phyloP scores from a whole-genome alignment of 2,888 invertebrate species.

The Eupithecia subfuscata region DNA sequence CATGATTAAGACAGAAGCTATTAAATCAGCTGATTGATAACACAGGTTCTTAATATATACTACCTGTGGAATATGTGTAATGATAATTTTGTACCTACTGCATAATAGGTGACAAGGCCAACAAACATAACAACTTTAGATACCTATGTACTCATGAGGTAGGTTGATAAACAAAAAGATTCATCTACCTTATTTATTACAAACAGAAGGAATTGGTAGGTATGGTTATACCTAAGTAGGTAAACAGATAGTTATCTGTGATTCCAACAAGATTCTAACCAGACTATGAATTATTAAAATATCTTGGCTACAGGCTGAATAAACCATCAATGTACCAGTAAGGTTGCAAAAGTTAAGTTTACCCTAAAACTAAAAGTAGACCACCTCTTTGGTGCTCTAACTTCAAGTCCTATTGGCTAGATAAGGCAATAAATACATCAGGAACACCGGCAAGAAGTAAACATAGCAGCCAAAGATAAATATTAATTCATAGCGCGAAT shows the following conservation, averaged over 20 bases:
- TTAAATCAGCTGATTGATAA: neutral
- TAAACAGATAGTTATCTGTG: neutral
- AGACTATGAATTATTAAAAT: conserved; percentile 41
- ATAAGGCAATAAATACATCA: conserved; percentile 16
- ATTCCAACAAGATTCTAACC: conserved; percentile 57
- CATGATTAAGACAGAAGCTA: neutral
- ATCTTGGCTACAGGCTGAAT: neutral
- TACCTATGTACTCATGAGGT: neutral
- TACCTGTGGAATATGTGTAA: neutral
- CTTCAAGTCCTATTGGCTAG: conserved; percentile 6
- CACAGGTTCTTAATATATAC: neutral
- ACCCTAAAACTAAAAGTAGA: neutral
- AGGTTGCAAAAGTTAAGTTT: neutral
- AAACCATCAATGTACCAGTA: neutral
- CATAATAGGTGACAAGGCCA: neutral
- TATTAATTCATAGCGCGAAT: conserved; percentile 28
- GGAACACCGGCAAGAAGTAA: conserved; percentile 23
- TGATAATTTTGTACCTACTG: neutral
- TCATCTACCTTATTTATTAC: neutral
- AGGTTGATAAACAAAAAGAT: neutral
- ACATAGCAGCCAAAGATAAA: conserved; percentile 19
- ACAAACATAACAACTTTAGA: neutral
- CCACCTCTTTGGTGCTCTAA: neutral
- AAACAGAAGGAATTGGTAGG: neutral
- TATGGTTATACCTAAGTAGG: neutral